Evolutionary conservation across 2,113 vertebrate species (phyloP).

Genomic region (Pygoscelis adeliae): DNA sequence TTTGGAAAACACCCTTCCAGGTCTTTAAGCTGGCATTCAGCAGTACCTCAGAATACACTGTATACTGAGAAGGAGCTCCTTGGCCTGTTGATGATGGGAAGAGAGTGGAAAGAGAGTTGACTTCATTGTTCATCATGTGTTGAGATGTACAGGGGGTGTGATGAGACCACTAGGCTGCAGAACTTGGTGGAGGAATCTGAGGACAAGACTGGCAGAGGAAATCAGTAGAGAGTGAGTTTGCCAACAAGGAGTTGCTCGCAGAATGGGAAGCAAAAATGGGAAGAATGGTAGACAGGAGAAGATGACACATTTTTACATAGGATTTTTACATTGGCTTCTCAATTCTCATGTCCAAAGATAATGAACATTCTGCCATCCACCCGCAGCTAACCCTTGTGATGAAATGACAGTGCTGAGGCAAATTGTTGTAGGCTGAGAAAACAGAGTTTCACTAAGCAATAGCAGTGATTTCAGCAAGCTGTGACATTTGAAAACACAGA

Average conservation of each 20-base stretch:
- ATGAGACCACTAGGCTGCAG: background rate
- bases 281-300: background rate
- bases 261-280: background rate
- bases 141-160: background rate
- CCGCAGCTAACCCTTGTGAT: background rate
- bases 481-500: slow-evolving; percentile 10
- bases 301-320: background rate
- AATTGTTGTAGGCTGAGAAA: background rate
- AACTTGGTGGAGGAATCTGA: background rate
- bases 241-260: background rate
- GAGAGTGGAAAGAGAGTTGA: background rate
- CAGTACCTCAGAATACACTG: background rate
- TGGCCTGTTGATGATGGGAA: background rate
- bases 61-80: background rate
- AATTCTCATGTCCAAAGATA: background rate
- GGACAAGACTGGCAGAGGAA: background rate
- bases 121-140: background rate
- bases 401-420: background rate
- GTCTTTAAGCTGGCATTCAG: background rate
- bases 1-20: background rate
- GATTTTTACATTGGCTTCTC: background rate
- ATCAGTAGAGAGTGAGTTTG: background rate
- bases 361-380: background rate
- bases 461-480: background rate
- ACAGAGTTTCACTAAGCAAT: background rate